phyloP scores from a whole-genome alignment of 2,888 invertebrate genomes.

The Pachliopta kotzebuea region DNA sequence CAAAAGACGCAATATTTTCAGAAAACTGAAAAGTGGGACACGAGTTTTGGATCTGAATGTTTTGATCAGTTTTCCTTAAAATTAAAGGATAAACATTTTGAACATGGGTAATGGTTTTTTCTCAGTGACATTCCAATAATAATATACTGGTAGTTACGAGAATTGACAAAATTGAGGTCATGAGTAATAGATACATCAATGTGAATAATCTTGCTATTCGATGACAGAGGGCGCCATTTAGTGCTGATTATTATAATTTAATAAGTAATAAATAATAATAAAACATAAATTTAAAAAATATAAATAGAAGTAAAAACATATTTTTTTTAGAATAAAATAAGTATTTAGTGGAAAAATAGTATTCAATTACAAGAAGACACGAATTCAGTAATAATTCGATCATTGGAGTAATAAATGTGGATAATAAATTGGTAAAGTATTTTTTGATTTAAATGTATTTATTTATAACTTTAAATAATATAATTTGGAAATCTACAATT shows the following conservation, averaged over 20 bases:
- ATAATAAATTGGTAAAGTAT: too few species aligned
- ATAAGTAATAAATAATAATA: background rate
- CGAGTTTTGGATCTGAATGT: conserved; percentile 50
- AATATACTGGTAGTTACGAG: conserved; percentile 48
- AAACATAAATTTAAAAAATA: background rate
- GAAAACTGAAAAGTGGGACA: conserved; percentile 65
- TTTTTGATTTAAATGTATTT: background rate
- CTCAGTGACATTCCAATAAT: conserved; percentile 33
- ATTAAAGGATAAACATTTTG: conserved; percentile 44
- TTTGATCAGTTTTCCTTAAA: conserved; percentile 60
- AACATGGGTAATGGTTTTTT: conserved; percentile 37
- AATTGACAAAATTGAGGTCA: conserved; percentile 62
- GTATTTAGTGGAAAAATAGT: background rate
- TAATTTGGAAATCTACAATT: background rate
- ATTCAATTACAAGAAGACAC: background rate
- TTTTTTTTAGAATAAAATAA: background rate
- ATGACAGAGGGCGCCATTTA: conserved; percentile 61
- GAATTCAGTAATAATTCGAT: background rate
- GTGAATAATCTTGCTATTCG: conserved; percentile 56
- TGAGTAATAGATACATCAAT: conserved; percentile 47
- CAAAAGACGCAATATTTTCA: conserved; percentile 65
- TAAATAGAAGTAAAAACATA: too few species aligned
- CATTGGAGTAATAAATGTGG: too few species aligned
- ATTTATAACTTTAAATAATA: background rate
- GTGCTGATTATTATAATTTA: background rate